Base-by-base conservation (phyloP, 2,797 vertebrate genomes). In the Monodelphis domestica region DNA sequence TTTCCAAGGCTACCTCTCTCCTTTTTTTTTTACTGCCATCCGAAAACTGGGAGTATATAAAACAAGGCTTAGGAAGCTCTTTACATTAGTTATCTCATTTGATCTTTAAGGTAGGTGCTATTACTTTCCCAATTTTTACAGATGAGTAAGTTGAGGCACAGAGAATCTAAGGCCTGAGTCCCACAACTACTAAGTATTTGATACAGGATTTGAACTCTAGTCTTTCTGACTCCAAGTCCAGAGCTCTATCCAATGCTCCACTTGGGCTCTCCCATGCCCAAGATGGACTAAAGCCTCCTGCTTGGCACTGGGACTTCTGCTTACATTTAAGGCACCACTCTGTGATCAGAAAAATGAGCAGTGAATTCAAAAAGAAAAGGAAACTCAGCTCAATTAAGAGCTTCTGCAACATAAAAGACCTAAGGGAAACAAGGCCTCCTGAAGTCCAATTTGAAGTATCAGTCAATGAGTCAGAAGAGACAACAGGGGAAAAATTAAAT, bases 301-400 rank as follows among this genome's bases (percentile, higher is more conserved):
- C 7, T 0, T 4, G 17, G 7, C n/a, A 45, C 3, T n/a, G 63
- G n/a, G n/a, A 78, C n/a, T 78, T 1, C n/a, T 24, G n/a, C 1
- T 38, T 33, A 70, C 6, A 70, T 6, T 70, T 33, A 38, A 38
- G 15, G 17, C 5, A 38, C 38, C 63, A 70, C n/a, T 38, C 63
- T 10, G 1, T 78, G 63, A 45, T 21, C 38, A 45, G n/a, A 10
- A 78, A 45, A 78, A 78, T 38, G 63, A 45, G 4, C 17, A 0
- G n/a, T 45, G 17, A 78, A 78, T 78, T 78, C 11, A 78, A 33
- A 78, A 78, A 45, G n/a, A 78, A 78, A 45, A 70, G 38, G 38
- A 78, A 24, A 38, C 7, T 17, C 15, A 38, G 63, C 17, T 38
- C n/a, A 45, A 38, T 38, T 21, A 70, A 21, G n/a, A 45, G n/a